Percentiles rank a stretch among this genome's conserved stretches.
phyloP scores from a whole-genome alignment of 2,113 vertebrate genomes.

The Struthidea cinerea region DNA sequence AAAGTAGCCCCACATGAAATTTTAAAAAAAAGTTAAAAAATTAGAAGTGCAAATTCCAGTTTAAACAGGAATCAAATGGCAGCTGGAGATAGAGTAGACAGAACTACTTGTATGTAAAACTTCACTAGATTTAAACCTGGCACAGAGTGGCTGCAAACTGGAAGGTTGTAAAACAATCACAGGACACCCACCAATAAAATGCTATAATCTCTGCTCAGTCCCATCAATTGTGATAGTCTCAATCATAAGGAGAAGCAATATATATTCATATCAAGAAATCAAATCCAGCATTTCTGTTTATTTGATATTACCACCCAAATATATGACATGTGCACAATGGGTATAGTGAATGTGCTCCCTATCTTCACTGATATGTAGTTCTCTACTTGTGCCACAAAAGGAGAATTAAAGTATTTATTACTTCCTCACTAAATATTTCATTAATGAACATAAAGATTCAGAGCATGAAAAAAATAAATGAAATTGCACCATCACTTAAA shows the following conservation, averaged over 20 bases:
- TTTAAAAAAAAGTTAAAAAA: background rate
- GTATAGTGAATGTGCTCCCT: background rate
- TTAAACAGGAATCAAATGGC: background rate
- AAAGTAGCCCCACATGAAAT: background rate
- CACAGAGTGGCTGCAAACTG: background rate
- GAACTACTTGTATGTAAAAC: background rate
- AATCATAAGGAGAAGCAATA: background rate
- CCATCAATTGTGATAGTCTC: background rate
- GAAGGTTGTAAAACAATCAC: background rate
- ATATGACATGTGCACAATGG: accelerated
- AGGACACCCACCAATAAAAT: background rate
- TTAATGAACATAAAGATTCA: background rate
- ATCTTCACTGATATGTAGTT: background rate
- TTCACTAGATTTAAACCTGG: background rate
- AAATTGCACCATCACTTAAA: background rate
- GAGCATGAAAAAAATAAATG: background rate
- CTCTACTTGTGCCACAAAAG: background rate
- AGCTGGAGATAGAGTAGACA: background rate
- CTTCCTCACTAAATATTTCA: background rate
- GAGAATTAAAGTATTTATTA: background rate
- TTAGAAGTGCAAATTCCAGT: background rate
- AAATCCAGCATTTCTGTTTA: background rate
- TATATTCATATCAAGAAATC: background rate
- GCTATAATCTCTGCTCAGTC: background rate
- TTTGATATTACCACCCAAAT: background rate